These are phyloP conservation scores for Uloborus diversus DNA, from an alignment of 1,140 invertebrate genomes.

Conservation along the genomic window DNA sequence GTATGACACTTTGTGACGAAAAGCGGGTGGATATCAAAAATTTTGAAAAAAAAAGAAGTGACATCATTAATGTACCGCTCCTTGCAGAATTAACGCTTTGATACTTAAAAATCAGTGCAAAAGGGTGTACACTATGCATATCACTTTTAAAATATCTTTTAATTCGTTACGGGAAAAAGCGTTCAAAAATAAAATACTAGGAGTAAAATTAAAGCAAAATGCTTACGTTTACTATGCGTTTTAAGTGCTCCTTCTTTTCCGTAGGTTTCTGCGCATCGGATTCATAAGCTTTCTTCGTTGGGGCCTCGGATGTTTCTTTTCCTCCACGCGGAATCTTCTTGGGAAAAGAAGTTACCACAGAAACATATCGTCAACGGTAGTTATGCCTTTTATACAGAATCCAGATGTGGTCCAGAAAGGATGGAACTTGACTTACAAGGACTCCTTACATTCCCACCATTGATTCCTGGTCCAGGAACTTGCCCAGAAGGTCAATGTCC, in stretches of 20 bases:
- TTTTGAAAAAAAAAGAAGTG: too few relatives aligned
- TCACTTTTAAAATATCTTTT: too few relatives aligned
- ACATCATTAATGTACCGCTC: too few relatives aligned
- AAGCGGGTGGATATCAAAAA: too few relatives aligned
- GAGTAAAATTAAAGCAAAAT: too few relatives aligned
- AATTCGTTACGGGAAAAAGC: too few relatives aligned
- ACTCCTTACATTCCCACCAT: conserved; percentile 31
- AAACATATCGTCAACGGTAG: conserved; percentile 45
- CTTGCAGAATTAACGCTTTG: too few relatives aligned
- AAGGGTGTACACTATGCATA: too few relatives aligned
- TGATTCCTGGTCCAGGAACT: conserved; percentile 13
- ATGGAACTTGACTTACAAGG: conserved; percentile 57
- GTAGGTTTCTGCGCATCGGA: conserved; percentile 22
- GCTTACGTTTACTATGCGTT: too few relatives aligned
- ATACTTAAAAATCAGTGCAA: too few relatives aligned
- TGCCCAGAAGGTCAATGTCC: conserved; percentile 19
- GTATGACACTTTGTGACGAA: too few relatives aligned
- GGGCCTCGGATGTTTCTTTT: conserved; percentile 34
- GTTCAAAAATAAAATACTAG: too few relatives aligned
- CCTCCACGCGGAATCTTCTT: conserved; percentile 18
- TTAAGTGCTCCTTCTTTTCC: background rate
- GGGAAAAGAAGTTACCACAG: conserved; percentile 42
- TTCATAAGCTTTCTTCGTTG: conserved; percentile 42
- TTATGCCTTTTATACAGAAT: conserved; percentile 55
- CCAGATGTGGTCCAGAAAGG: conserved; percentile 56